Conservation (phyloP, 2,113 vertebrate genomes). For the Plecturocebus donacophilus region DNA sequence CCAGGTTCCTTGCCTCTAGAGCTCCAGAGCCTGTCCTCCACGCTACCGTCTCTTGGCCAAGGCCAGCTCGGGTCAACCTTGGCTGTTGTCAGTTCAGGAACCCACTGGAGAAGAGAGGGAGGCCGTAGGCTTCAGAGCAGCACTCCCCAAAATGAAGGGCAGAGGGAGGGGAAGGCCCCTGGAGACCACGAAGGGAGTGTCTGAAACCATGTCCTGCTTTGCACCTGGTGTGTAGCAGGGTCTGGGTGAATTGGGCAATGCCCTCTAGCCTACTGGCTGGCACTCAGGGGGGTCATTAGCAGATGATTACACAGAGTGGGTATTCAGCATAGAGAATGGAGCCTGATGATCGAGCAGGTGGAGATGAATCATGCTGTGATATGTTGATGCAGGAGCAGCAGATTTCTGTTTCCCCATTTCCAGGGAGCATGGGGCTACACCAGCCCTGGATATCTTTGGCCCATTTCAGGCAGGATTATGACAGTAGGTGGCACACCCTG, state of each 20-base stretch:
- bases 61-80: neutral
- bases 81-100: neutral
- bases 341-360: neutral
- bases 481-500: neutral
- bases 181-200: neutral
- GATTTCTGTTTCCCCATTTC: neutral
- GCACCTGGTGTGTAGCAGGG: neutral
- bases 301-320: neutral
- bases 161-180: neutral
- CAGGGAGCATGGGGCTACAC: neutral
- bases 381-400: rapidly evolving
- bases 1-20: neutral
- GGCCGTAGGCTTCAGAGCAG: neutral
- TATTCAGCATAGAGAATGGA: neutral
- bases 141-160: neutral
- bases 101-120: neutral
- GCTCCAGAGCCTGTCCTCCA: neutral
- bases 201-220: neutral
- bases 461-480: neutral
- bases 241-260: neutral
- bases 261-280: neutral
- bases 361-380: rapidly evolving
- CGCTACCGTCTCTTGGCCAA: neutral
- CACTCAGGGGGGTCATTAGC: neutral
- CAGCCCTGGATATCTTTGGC: neutral